Evolutionary conservation across 2,113 vertebrate genomes (phyloP), one percentile per base, ranked within the genome.

Genomic region (Gymnocephalus cernua): DNA sequence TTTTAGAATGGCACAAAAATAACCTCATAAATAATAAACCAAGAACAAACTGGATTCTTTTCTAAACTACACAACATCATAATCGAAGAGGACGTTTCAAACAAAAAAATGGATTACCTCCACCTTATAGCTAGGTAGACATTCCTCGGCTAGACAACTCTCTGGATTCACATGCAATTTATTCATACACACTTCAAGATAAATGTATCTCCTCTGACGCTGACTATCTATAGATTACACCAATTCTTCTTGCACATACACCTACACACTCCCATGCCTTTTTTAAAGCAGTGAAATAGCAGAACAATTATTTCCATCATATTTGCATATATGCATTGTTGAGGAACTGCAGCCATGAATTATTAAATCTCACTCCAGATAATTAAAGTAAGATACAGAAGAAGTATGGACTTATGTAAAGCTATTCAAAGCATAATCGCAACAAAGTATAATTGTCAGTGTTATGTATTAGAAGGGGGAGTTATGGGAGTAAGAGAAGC

Each of bases 1-100:
- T 62, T 54, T 54, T 53, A 61, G 12, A 77, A 54, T 4, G 2
- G 29, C 56, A 77, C 47, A 32, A 56, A 83, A 81, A 25, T 0
- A 74, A 38, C 25, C 35, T 51, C n/a, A 47, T 56, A 23, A 61
- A 67, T 50, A 63, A 77, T 41, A 48, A 61, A 45, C 29, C 29
- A 72, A 72, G 69, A 77, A 80, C 19, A 74, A 70, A 29, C 64
- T 61, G 29, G 56, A 70, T 59, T 75, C 2, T 72, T 73, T 67
- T 14, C 9, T 29, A 18, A 77, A 45, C 23, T 0, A 67, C 2
- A 54, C 32, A 47, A 54, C 25, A n/a, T 61, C 53, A 25, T 54
- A 19, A 18, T 64, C 0, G 0, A n/a, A 41, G 44, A 72, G n/a
- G 23, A 38, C 4, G 59, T 76, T 70, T 70, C 10, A 65, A 58